A percentile compares a stretch with the other conserved stretches of the same genome.
Evolutionary conservation across 1,140 invertebrate genomes (phyloP).

Genomic region (Hyles euphorbiae): DNA sequence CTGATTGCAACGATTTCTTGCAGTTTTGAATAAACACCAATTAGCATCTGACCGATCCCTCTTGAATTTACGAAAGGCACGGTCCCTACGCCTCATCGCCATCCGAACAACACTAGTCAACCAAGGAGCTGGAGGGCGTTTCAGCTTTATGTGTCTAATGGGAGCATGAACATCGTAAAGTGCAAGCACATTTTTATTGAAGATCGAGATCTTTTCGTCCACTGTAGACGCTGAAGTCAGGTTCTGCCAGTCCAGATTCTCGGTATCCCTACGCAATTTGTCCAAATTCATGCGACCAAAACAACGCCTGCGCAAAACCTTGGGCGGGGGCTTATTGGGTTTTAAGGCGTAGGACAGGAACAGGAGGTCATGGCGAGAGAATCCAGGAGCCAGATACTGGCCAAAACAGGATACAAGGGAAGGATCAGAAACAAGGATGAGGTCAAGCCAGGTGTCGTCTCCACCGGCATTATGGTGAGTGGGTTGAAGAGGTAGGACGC

Average conservation of each 20-base stretch:
- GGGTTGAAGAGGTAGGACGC: no score
- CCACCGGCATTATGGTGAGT: no score
- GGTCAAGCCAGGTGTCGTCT: no score
- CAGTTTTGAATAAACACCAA: not conserved
- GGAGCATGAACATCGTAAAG: slow-evolving; percentile 8
- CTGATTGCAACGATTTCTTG: not conserved
- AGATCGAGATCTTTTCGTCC: not conserved
- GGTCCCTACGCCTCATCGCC: no score
- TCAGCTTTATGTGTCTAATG: not conserved
- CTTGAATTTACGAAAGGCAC: no score
- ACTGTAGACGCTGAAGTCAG: not conserved
- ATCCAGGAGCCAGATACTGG: slow-evolving; percentile 15
- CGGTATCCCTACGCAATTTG: slow-evolving; percentile 4
- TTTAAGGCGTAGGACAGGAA: slow-evolving; percentile 14
- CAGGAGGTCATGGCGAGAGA: slow-evolving; percentile 1
- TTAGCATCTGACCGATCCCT: no score
- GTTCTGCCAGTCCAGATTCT: slow-evolving; percentile 2
- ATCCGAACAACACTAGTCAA: not conserved
- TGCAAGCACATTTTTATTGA: not conserved
- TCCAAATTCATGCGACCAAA: slow-evolving; percentile 11
- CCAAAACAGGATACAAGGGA: slow-evolving; percentile 7
- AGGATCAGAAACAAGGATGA: slow-evolving; percentile 4
- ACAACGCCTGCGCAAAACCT: slow-evolving; percentile 1
- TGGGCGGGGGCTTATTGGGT: slow-evolving; percentile 10
- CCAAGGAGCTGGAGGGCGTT: slow-evolving; percentile 7